phyloP scores from a whole-genome alignment of 2,113 vertebrate genomes.

The Cervus canadensis region DNA sequence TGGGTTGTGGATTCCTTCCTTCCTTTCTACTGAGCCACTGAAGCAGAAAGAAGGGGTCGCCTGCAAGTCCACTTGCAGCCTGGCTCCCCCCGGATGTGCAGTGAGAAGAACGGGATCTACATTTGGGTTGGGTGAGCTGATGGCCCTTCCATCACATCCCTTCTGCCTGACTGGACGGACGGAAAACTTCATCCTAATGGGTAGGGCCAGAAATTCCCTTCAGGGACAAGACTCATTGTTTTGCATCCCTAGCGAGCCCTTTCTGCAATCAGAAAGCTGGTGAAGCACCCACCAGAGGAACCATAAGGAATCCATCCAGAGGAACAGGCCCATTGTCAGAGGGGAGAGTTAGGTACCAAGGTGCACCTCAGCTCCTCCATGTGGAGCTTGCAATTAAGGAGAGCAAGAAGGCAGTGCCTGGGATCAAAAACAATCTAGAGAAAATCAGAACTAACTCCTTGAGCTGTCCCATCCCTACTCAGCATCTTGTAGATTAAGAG shows the following conservation, averaged over 20 bases:
- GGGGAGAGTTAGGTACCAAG: neutral
- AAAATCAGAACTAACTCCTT: neutral
- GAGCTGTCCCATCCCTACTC: neutral
- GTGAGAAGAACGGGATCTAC: neutral
- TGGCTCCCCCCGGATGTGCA: fast-evolving
- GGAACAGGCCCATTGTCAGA: neutral
- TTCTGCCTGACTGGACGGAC: neutral
- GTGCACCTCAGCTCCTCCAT: fast-evolving
- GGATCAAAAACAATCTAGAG: neutral
- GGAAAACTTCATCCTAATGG: neutral
- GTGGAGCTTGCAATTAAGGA: neutral
- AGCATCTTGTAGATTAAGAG: neutral
- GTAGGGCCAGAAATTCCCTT: neutral
- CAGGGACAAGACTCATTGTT: fast-evolving
- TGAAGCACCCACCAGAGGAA: neutral
- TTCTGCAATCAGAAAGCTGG: neutral
- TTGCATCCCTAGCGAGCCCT: neutral
- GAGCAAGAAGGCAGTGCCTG: neutral
- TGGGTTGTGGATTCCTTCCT: neutral
- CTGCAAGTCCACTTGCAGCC: neutral
- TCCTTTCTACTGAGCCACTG: neutral
- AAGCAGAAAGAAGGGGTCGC: neutral
- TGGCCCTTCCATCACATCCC: neutral
- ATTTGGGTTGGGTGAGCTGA: neutral
- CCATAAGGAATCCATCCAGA: neutral